Percentiles rank a stretch among this genome's conserved stretches.
Evolutionary conservation across 2,888 invertebrate genomes (phyloP).

Genomic region (Acleris literana): DNA sequence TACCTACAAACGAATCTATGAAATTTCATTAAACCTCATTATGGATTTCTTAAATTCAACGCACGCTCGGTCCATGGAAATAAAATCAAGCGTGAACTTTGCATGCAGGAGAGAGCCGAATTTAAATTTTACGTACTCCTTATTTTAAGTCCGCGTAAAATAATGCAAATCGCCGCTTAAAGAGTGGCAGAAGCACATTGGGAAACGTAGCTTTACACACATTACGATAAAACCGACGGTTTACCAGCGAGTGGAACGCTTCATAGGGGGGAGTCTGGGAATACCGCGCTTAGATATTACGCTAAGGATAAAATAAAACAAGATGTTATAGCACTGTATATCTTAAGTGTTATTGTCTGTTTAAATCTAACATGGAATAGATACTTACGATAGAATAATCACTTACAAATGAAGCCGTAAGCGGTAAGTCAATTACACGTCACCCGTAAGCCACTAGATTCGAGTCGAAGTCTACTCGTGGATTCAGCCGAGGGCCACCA

Average conservation of each 20-base stretch:
- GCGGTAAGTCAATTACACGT: slow-evolving; percentile 15
- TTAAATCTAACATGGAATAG: background rate
- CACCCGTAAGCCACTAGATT: slow-evolving; percentile 10
- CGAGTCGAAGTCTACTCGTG: slow-evolving; percentile 36
- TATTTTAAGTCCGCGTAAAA: slow-evolving; percentile 61
- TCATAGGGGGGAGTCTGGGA: slow-evolving; percentile 14
- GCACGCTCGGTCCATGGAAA: slow-evolving; percentile 57
- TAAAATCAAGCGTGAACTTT: slow-evolving; percentile 74
- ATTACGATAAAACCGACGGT: slow-evolving; percentile 16
- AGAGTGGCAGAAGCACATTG: slow-evolving; percentile 43
- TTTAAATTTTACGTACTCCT: slow-evolving; percentile 67
- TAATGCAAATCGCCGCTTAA: slow-evolving; percentile 64
- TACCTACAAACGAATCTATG: slow-evolving; percentile 21
- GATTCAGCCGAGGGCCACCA: slow-evolving; percentile 52
- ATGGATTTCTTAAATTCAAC: slow-evolving; percentile 62
- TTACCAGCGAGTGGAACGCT: slow-evolving; percentile 3
- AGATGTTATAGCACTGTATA: too few relatives aligned
- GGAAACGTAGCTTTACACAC: slow-evolving; percentile 34
- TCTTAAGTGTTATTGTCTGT: background rate
- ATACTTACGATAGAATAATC: slow-evolving; percentile 15
- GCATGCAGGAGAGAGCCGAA: slow-evolving; percentile 61
- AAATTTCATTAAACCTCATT: slow-evolving; percentile 51
- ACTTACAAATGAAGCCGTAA: slow-evolving; percentile 1
- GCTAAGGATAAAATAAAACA: too few relatives aligned
- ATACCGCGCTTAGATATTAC: background rate